Evolutionary conservation across 2,113 vertebrate species (phyloP).

Genomic region (Leucosticte australis): DNA sequence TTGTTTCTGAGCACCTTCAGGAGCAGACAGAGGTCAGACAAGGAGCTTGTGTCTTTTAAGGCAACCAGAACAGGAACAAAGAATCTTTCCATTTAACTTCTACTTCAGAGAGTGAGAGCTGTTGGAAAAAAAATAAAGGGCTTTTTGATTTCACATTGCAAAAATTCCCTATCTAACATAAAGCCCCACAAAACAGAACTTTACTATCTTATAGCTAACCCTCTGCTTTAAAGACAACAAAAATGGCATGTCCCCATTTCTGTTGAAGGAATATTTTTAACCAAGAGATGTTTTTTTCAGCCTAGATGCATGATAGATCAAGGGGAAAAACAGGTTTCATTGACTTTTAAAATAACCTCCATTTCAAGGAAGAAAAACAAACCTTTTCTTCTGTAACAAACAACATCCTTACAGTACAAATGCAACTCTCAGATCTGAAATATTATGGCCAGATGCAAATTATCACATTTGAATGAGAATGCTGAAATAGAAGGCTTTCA

Average conservation of each 20-base stretch:
- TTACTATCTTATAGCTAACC: not conserved
- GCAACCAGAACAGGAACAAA: not conserved
- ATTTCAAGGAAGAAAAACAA: not conserved
- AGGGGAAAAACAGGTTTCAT: not conserved
- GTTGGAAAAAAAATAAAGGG: not conserved
- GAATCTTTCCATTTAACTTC: not conserved
- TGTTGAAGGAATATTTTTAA: constrained; percentile 34
- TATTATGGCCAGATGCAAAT: not conserved
- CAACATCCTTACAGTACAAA: not conserved
- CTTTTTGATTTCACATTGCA: not conserved
- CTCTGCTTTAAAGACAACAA: constrained; percentile 26
- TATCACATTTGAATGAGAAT: not conserved
- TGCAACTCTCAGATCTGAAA: not conserved
- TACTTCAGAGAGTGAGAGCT: not conserved
- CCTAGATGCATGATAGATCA: constrained; percentile 20
- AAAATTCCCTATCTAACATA: not conserved
- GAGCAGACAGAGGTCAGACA: not conserved
- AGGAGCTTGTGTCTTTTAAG: not conserved
- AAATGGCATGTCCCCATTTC: not conserved
- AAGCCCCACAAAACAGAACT: not conserved
- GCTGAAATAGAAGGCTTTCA: not conserved
- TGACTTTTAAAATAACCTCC: constrained; percentile 14
- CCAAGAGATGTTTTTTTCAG: constrained; percentile 13
- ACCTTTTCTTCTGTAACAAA: not conserved
- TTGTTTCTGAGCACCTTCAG: not conserved